A percentile compares a stretch with the other conserved stretches of the same genome.
Evolutionary conservation across 2,113 vertebrate genomes (phyloP).

Genomic region (Tragelaphus buxtoni): DNA sequence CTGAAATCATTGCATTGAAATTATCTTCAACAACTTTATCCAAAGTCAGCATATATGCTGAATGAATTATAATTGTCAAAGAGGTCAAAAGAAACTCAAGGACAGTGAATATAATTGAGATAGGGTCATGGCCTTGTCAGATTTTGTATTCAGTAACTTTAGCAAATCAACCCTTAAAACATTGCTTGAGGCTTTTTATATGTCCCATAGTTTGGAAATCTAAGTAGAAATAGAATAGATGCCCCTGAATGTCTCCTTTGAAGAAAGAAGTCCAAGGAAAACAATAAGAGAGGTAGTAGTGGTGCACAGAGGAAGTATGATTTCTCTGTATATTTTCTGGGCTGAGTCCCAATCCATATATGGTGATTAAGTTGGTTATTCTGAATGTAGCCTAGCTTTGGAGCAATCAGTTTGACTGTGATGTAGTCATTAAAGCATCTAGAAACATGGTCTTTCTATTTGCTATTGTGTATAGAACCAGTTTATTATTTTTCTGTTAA

Average conservation of each 20-base stretch:
- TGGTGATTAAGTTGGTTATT: not conserved
- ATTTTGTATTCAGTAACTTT: constrained; percentile 15
- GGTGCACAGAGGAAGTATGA: not conserved
- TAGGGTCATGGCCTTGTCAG: not conserved
- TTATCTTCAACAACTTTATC: constrained; percentile 6
- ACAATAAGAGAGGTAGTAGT: not conserved
- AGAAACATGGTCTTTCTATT: not conserved
- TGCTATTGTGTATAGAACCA: not conserved
- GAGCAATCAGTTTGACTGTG: not conserved
- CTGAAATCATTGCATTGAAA: not conserved
- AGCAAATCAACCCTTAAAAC: not conserved
- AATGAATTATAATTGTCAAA: constrained; percentile 25
- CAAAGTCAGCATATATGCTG: not conserved
- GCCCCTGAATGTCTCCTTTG: not conserved
- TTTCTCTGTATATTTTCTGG: not conserved
- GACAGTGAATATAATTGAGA: not conserved
- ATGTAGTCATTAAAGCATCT: not conserved
- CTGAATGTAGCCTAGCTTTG: not conserved
- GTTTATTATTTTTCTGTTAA: constrained; percentile 3
- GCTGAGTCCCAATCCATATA: not conserved
- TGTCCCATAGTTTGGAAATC: not conserved
- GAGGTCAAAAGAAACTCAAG: not conserved
- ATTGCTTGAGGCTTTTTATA: not conserved
- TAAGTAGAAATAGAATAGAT: not conserved
- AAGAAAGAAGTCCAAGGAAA: not conserved